Evolutionary conservation across 2,797 vertebrate genomes (phyloP).

Genomic region (Ctenosaura bakeri): DNA sequence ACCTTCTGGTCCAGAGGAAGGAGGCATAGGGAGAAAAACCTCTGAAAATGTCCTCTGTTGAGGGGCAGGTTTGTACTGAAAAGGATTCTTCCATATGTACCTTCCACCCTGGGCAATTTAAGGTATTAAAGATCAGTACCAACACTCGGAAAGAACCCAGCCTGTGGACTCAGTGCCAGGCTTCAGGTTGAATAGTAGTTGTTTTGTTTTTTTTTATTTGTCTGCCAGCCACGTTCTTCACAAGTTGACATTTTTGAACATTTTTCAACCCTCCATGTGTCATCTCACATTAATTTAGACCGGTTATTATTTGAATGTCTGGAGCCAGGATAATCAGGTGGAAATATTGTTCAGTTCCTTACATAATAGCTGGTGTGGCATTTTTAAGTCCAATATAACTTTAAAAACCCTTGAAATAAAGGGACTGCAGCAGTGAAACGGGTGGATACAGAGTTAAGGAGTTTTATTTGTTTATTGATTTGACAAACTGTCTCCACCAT

Average conservation of each 20-base stretch:
- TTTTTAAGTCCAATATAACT: not conserved
- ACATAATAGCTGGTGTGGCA: not conserved
- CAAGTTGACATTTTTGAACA: not conserved
- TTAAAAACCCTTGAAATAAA: not conserved
- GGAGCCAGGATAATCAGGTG: not conserved
- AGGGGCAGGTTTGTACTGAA: not conserved
- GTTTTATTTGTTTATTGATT: slow-evolving; percentile 82
- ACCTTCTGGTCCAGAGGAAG: not conserved
- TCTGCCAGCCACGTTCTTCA: not conserved
- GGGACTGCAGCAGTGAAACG: slow-evolving; percentile 1
- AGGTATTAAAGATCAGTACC: not conserved
- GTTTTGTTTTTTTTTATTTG: not conserved
- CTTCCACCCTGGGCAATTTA: not conserved
- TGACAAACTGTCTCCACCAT: slow-evolving; percentile 72
- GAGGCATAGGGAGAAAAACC: not conserved
- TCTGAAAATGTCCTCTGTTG: not conserved
- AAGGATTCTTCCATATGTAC: not conserved
- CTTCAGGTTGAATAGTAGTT: not conserved
- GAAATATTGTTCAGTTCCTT: not conserved
- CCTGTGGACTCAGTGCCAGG: not conserved
- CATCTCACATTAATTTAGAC: not conserved
- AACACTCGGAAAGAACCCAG: not conserved
- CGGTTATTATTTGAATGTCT: not conserved
- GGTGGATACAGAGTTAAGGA: slow-evolving; percentile 43
- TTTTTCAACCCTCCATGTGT: not conserved